Evolutionary conservation across 2,888 invertebrate genomes (phyloP).

Genomic region (Parelbella ahira): DNA sequence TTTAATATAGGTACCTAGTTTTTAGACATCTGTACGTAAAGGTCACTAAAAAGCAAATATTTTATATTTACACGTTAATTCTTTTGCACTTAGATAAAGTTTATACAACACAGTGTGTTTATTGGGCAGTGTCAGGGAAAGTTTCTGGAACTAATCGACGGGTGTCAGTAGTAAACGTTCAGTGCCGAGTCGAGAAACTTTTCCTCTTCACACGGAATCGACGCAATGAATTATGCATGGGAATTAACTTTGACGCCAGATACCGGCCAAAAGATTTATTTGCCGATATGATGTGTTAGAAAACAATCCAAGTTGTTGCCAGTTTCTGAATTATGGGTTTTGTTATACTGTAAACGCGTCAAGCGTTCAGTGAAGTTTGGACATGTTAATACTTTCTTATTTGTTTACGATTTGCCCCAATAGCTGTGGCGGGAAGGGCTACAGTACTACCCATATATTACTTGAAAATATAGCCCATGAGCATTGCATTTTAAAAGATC

Average conservation of each 20-base stretch:
- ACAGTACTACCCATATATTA: too few species aligned
- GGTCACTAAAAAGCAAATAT: too few species aligned
- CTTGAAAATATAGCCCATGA: too few species aligned
- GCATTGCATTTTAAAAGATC: too few species aligned
- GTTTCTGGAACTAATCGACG: constrained; percentile 36
- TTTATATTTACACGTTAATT: too few species aligned
- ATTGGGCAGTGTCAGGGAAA: constrained; percentile 16
- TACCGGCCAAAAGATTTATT: constrained; percentile 77
- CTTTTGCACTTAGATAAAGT: too few species aligned
- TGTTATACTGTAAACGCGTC: constrained; percentile 72
- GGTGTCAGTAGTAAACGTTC: constrained; percentile 45
- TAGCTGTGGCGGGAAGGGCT: too few species aligned
- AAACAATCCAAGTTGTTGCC: constrained; percentile 76
- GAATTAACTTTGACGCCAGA: constrained; percentile 78
- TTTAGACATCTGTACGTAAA: too few species aligned
- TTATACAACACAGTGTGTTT: constrained; percentile 15
- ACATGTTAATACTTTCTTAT: constrained; percentile 31
- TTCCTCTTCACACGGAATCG: constrained; percentile 61
- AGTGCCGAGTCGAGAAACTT: constrained; percentile 53
- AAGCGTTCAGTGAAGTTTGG: constrained; percentile 41
- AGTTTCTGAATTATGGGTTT: constrained; percentile 72
- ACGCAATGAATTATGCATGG: constrained; percentile 77
- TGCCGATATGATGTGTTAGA: constrained; percentile 76
- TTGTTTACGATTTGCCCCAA: too few species aligned
- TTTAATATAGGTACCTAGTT: too few species aligned